Conservation (phyloP, 1,140 invertebrate species). For the Drosophila athabasca region DNA sequence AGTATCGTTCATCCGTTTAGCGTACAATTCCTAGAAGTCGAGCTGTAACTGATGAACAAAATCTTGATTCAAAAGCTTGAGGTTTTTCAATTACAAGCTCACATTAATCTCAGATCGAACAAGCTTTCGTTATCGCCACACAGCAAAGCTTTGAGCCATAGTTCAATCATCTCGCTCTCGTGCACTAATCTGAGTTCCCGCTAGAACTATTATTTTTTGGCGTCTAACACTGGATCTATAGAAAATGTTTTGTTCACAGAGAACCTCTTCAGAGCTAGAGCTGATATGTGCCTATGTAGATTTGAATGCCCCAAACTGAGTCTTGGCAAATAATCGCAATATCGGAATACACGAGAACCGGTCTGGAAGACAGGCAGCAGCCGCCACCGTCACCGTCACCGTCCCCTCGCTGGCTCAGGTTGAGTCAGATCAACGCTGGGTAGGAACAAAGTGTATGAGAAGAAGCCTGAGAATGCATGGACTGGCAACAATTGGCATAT, state of each 20-base stretch:
- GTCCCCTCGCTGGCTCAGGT: slow-evolving; percentile 8
- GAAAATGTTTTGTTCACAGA: slow-evolving; percentile 19
- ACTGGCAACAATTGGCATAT: slow-evolving; percentile 19
- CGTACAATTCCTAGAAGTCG: slow-evolving; percentile 18
- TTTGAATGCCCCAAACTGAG: slow-evolving; percentile 7
- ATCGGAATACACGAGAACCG: slow-evolving; percentile 21
- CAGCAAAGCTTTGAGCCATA: slow-evolving; percentile 18
- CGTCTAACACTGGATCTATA: not conserved
- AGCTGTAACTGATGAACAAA: slow-evolving; percentile 24
- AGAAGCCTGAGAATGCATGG: slow-evolving; percentile 20
- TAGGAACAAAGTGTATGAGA: not conserved
- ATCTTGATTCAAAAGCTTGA: slow-evolving; percentile 39
- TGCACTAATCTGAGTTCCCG: not conserved
- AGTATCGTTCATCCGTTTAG: slow-evolving; percentile 13
- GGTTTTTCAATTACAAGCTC: slow-evolving; percentile 20
- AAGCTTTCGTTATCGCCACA: slow-evolving; percentile 27
- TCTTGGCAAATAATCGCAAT: slow-evolving; percentile 21
- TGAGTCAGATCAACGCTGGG: slow-evolving; percentile 34
- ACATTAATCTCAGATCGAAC: not conserved
- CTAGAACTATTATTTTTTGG: not conserved
- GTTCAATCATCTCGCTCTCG: not conserved
- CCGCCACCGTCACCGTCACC: slow-evolving; percentile 12
- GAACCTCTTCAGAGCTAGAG: slow-evolving; percentile 10
- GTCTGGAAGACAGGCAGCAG: slow-evolving; percentile 5
- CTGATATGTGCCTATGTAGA: slow-evolving; percentile 23